Conservation (phyloP, 2,113 vertebrate genomes). For the Rana temporaria region DNA sequence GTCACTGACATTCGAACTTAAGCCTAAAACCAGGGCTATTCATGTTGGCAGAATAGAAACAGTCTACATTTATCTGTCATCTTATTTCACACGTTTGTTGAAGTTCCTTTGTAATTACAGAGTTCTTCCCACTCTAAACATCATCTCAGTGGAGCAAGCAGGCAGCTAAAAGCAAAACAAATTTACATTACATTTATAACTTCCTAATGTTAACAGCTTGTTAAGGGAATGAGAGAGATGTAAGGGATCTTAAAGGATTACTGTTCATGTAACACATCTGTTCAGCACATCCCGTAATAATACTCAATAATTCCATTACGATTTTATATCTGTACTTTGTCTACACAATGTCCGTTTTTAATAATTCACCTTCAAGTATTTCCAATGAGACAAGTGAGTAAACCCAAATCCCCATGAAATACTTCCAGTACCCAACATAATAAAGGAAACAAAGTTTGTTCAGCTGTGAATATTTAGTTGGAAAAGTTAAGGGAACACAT, state of each 20-base stretch:
- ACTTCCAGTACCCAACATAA: not conserved
- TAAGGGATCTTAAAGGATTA: conserved; percentile 44
- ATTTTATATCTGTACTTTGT: conserved; percentile 32
- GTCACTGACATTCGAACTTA: conserved; percentile 37
- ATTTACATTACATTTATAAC: conserved; percentile 46
- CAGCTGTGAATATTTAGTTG: no score
- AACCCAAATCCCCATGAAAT: not conserved
- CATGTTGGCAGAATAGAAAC: not conserved
- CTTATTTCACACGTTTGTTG: not conserved
- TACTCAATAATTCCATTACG: conserved; percentile 22
- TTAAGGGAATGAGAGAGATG: conserved; percentile 39
- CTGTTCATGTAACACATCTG: conserved; percentile 49
- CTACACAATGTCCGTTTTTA: conserved; percentile 28
- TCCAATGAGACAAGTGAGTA: not conserved
- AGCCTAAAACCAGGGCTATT: conserved; percentile 28
- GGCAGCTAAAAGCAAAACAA: conserved; percentile 32
- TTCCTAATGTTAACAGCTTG: conserved; percentile 46
- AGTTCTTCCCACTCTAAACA: conserved; percentile 31
- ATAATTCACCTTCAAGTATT: conserved; percentile 5
- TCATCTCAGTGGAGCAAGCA: conserved; percentile 20
- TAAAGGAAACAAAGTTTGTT: not conserved
- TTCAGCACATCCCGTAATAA: conserved; percentile 25
- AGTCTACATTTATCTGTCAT: not conserved
- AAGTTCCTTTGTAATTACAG: conserved; percentile 11
- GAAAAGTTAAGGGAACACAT: no score